Evolutionary conservation across 64 coral and sea anemone genomes (phyloP), one percentile per base, ranked within the genome.

Genomic region (Catalaphyllia jardinei): DNA sequence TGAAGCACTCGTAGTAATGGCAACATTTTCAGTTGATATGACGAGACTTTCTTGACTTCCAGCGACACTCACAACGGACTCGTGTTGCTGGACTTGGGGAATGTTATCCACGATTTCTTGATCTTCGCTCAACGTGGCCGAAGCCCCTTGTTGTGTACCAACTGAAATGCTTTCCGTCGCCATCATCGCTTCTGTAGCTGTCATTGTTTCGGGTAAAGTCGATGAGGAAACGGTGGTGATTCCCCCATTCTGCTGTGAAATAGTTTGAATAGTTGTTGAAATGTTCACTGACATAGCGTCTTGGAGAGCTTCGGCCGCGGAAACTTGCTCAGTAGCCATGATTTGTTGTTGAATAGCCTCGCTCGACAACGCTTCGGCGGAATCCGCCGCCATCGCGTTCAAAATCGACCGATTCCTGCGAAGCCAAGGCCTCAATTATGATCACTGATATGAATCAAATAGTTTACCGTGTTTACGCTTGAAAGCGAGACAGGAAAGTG

Each of bases 401-500:
- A 35, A 79, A 46, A 82, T 74, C 54, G 19, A 67, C 76, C 27
- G 42, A 51, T 73, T 57, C 76, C 24, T 24, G 18, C 27, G 63
- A 77, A 16, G n/a, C 50, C 8, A 25, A 59, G 24, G 22, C 69
- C 8, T 31, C 38, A 28, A 62, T 89, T 60, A 71, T 75, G 30
- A 61, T 46, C 29, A 67, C 46, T 59, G 52, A 52, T 91, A 72
- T 96, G 39, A 74, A 59, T 87, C 39, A 96, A 55, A 30, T 24
- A 51, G 62, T 91, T 79, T 73, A 27, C 64, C 81, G 76, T 97
- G 91, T 94, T 97, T 97, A 97, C 83, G 92, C 92, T 89, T 93
- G 91, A 93, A 97, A 97, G 74, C 95, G 95, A 97, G 95, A 97
- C 95, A 97, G 78, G 89, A 67, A 89, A 89, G 86, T 75, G 87